Evolutionary conservation across 2,888 invertebrate species (phyloP), one percentile per base, ranked within the genome.

Genomic region (Sinhomidia bicolor): DNA sequence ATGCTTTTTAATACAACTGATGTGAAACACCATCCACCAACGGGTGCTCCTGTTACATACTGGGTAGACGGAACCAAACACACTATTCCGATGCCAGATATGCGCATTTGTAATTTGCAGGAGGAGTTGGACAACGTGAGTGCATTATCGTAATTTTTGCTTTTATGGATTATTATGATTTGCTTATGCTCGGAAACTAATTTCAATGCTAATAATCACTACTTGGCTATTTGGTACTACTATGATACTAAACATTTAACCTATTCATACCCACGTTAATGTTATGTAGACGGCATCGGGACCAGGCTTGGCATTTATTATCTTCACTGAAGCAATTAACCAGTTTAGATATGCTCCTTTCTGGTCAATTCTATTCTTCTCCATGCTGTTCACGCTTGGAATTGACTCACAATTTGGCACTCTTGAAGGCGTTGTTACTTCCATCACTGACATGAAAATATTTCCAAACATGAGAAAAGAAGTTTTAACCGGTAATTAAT

Each of bases 261-360:
- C 7, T 36, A 36, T 7, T 54, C 26, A 79, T 20, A 47, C 12
- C 10, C 47, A 57, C 57, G 10, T 17, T 20, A 57, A 17, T 60
- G 26, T 26, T 9, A 26, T 26, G 26, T 26, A 99, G 99, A 98
- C 98, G 6, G 99, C 98, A 0, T 97, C 98, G 1, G 99, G 99
- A 29, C 98, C 99, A 0, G 99, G 99, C 0, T 94, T 99, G 86
- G 99, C 99, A 0, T 99, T 99, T 94, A 98, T 99, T 90, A 98
- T 99, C 92, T 99, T 99, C 94, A 99, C 99, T 0, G 98, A 99
- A 94, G 99, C 99, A 7, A 99, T 99, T 93, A 98, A 98, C 94
- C 98, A 99, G 94, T 99, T 99, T 94, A 98, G 99, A 0, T 97
- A 98, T 0, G 97, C 98, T 0, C 98, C 98, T 92, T 96, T 99